phyloP scores from a whole-genome alignment of 2,797 vertebrate genomes.

The Bovichtus diacanthus region DNA sequence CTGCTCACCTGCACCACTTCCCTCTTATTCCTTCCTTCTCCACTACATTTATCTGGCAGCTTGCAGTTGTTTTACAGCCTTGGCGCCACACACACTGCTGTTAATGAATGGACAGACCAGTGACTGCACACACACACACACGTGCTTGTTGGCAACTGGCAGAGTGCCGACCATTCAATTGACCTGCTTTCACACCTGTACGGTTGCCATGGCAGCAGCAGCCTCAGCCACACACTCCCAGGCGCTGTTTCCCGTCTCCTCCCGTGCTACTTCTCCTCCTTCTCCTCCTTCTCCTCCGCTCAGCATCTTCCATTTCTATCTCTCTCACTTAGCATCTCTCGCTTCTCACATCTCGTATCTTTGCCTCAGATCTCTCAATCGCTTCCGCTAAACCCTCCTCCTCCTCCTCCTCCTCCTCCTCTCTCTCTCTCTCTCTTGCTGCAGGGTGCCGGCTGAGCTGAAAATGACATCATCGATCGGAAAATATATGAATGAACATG shows the following conservation, averaged over 20 bases:
- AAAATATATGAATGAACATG: slow-evolving; percentile 79
- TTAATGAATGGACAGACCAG: slow-evolving; percentile 41
- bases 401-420: slow-evolving; percentile 5
- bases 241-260: slow-evolving; percentile 59
- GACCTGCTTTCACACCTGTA: slow-evolving; percentile 82
- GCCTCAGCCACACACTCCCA: slow-evolving; percentile 22
- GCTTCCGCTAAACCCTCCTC: slow-evolving; percentile 29
- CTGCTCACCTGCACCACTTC: too few relatives aligned
- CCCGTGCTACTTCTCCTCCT: slow-evolving; percentile 1
- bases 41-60: too few relatives aligned
- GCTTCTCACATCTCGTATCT: slow-evolving; percentile 12
- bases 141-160: slow-evolving; percentile 29
- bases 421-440: slow-evolving; percentile 34
- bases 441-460: slow-evolving; percentile 65
- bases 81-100: slow-evolving; percentile 27
- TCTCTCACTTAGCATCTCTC: neutral
- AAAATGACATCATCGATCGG: slow-evolving; percentile 71
- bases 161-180: slow-evolving; percentile 54
- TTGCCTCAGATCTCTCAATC: slow-evolving; percentile 47
- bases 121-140: slow-evolving; percentile 25
- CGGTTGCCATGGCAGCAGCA: slow-evolving; percentile 71
- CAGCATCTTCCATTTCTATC: slow-evolving; percentile 49
- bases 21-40: too few relatives aligned
- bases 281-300: neutral
- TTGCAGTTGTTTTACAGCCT: too few relatives aligned